These are phyloP conservation scores for Lophotriccus pileatus DNA, from an alignment of 2,797 vertebrate genomes.

Conservation along the genomic window DNA sequence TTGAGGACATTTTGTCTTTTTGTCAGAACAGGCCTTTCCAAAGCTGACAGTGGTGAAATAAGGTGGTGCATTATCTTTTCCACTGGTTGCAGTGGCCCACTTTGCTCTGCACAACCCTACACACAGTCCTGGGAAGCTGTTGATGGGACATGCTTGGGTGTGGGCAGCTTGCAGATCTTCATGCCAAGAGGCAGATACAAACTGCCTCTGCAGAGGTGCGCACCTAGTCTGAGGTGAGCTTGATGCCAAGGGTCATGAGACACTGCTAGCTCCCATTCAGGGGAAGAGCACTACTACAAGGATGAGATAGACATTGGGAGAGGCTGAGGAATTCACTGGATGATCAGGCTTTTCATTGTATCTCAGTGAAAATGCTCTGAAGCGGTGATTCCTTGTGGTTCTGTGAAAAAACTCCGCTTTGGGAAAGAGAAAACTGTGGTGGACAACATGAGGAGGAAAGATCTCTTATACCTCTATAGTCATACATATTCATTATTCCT, in stretches of 20 bases:
- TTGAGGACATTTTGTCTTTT: not conserved
- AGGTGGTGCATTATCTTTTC: not conserved
- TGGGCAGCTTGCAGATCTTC: accelerated
- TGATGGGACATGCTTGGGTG: not conserved
- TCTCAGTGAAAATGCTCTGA: not conserved
- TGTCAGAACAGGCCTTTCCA: not conserved
- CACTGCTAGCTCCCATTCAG: accelerated
- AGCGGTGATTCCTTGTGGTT: not conserved
- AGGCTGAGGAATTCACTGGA: not conserved
- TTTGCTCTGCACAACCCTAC: not conserved
- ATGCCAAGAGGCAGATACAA: accelerated
- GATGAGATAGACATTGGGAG: not conserved
- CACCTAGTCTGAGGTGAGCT: accelerated
- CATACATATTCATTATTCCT: not conserved
- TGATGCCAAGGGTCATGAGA: not conserved
- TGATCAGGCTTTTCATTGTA: not conserved
- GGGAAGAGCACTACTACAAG: not conserved
- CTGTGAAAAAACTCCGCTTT: not conserved
- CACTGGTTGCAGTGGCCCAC: not conserved
- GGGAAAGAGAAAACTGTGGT: not conserved
- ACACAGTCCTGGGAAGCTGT: not conserved
- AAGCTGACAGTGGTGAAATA: not conserved
- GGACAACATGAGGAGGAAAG: not conserved
- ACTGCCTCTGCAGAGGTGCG: not conserved
- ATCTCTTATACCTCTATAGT: not conserved